Conservation (phyloP, 1,140 invertebrate genomes). For the Drosophila ohnishii region DNA sequence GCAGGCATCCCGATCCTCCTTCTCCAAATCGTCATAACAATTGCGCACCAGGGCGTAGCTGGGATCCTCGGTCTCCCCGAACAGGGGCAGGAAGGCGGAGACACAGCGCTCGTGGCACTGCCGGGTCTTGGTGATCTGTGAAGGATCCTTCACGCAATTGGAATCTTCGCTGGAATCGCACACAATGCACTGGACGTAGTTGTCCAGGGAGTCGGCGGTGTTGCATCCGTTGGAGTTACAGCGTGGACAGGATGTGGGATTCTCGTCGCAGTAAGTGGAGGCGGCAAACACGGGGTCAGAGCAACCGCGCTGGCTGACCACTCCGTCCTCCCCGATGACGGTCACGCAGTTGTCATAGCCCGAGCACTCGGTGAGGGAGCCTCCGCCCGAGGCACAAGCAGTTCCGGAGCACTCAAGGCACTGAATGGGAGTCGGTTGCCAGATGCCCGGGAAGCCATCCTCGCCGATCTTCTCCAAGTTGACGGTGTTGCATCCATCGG, state of each 20-base stretch:
- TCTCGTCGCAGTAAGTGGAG: constrained; percentile 49
- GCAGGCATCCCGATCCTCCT: constrained; percentile 59
- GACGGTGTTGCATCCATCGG: constrained; percentile 65
- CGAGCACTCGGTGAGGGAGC: constrained; percentile 32
- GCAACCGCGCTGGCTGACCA: constrained; percentile 64
- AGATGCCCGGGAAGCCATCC: constrained; percentile 65
- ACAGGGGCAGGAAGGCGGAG: constrained; percentile 57
- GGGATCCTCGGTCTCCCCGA: constrained; percentile 50
- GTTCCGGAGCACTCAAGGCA: constrained; percentile 52
- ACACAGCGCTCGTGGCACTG: constrained; percentile 63
- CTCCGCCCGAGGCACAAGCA: constrained; percentile 33
- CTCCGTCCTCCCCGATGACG: constrained; percentile 55
- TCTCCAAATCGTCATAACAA: constrained; percentile 69
- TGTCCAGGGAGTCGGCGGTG: constrained; percentile 41
- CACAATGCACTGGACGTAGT: constrained; percentile 65
- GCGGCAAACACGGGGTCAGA: constrained; percentile 26
- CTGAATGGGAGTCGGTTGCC: constrained; percentile 66
- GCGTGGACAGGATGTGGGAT: constrained; percentile 57
- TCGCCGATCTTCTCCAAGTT: constrained; percentile 44
- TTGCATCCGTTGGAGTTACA: constrained; percentile 81
- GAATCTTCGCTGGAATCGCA: constrained; percentile 63
- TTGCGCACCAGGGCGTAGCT: constrained; percentile 64
- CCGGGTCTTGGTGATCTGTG: constrained; percentile 46
- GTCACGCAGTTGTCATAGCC: constrained; percentile 68
- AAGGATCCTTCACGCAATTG: constrained; percentile 35